Conservation (phyloP, 30 jellyfish, hydroid and myxozoan species). For the Turritopsis dohrnii region DNA sequence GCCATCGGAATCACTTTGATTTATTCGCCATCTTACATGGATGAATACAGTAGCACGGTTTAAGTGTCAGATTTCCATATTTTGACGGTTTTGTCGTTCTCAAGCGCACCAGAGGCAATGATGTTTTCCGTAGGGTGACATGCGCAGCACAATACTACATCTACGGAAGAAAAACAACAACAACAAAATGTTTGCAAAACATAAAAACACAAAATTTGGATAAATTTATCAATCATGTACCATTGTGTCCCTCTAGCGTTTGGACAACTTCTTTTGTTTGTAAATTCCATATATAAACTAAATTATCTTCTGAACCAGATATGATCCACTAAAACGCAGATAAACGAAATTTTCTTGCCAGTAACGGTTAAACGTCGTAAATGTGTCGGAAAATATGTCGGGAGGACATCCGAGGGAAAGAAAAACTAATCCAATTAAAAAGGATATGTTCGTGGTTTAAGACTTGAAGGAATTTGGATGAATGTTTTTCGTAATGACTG, state of each 20-base stretch:
- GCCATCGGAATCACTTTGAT: no score
- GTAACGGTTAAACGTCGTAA: no score
- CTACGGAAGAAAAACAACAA: constrained; percentile 21
- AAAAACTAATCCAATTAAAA: no score
- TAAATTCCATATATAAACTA: constrained; percentile 90
- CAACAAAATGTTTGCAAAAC: neutral
- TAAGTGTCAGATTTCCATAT: constrained; percentile 93
- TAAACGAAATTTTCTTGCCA: neutral
- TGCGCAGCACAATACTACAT: constrained; percentile 94
- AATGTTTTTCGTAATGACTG: neutral
- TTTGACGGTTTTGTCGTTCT: constrained; percentile 90
- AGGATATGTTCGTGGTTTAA: no score
- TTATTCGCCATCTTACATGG: neutral
- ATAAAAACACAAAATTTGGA: neutral
- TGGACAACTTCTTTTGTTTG: constrained; percentile 97
- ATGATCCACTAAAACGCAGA: constrained; percentile 76
- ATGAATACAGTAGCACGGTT: neutral
- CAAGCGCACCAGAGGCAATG: constrained; percentile 96
- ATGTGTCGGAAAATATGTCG: no score
- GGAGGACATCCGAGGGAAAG: no score
- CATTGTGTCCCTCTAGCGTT: constrained; percentile 86
- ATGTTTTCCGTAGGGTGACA: constrained; percentile 96
- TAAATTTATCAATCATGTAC: constrained; percentile 12
- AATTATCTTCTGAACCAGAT: constrained; percentile 93
- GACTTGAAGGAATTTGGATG: neutral